Percentiles rank a stretch among this genome's conserved stretches.
phyloP scores from a whole-genome alignment of 2,797 vertebrate species.

The Danio choprae region DNA sequence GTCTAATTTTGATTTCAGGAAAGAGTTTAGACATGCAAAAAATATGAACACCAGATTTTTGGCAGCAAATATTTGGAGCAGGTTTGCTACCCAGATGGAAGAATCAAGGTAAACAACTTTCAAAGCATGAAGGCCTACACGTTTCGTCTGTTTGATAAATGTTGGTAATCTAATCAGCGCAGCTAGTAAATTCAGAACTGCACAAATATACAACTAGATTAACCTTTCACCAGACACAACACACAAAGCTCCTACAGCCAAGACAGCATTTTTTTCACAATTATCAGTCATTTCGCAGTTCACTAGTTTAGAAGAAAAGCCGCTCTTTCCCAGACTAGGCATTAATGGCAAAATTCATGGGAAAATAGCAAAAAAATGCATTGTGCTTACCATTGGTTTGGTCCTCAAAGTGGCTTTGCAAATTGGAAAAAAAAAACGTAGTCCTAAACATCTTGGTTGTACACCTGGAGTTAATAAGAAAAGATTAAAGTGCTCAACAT shows the following conservation, averaged over 20 bases:
- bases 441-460: not conserved
- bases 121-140: not conserved
- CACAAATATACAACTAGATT: not conserved
- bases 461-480: constrained; percentile 9
- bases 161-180: not conserved
- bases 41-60: constrained; percentile 6
- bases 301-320: constrained; percentile 19
- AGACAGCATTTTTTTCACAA: constrained; percentile 1
- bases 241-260: not conserved
- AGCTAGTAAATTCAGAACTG: not conserved
- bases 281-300: constrained; percentile 10
- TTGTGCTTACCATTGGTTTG: not conserved
- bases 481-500: too few species aligned
- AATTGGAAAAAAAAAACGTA: not conserved
- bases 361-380: not conserved
- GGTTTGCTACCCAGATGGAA: constrained; percentile 15
- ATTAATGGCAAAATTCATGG: constrained; percentile 11
- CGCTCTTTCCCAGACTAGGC: not conserved
- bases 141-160: not conserved
- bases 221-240: constrained; percentile 13
- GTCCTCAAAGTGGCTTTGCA: not conserved
- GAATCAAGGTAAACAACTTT: constrained; percentile 19
- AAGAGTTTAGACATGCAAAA: not conserved
- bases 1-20: not conserved
- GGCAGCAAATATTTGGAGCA: not conserved